phyloP scores from a whole-genome alignment of 2,888 invertebrate species.

The Phortica magna region DNA sequence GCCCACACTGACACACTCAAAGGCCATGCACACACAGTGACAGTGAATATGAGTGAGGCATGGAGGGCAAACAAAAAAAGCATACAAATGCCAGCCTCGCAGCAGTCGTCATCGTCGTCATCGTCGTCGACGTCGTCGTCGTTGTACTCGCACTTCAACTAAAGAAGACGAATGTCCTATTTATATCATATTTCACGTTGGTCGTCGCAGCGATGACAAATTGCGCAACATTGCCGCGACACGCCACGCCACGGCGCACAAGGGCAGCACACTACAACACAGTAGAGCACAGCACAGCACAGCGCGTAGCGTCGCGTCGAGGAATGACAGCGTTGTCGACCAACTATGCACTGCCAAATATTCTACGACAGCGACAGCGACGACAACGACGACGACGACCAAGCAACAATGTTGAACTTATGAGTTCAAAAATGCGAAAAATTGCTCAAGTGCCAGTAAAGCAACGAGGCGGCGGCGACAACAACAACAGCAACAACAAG shows the following conservation, averaged over 20 bases:
- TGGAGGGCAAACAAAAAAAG: neutral
- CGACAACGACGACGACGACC: constrained; percentile 36
- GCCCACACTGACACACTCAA: neutral
- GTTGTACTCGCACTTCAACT: constrained; percentile 44
- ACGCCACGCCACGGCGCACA: constrained; percentile 3
- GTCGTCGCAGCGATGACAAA: constrained; percentile 50
- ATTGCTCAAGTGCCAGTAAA: constrained; percentile 43
- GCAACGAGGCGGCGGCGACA: constrained; percentile 16
- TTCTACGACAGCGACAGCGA: constrained; percentile 33
- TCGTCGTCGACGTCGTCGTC: constrained; percentile 58
- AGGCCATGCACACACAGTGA: neutral
- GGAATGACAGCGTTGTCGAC: neutral
- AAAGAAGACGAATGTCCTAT: constrained; percentile 54
- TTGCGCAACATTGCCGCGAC: constrained; percentile 49
- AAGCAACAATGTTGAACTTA: constrained; percentile 39
- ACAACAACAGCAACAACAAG: constrained; percentile 1
- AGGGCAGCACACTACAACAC: neutral
- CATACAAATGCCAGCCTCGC: constrained; percentile 51
- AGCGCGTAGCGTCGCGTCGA: neutral
- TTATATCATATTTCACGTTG: constrained; percentile 56
- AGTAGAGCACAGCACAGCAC: neutral
- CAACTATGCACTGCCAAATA: constrained; percentile 20
- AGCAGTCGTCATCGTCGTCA: constrained; percentile 60
- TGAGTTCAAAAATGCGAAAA: constrained; percentile 49
- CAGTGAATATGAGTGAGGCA: neutral